Percentiles rank a stretch among this genome's conserved stretches.
phyloP scores from a whole-genome alignment of 2,113 vertebrate species.

The Lonchura striata region DNA sequence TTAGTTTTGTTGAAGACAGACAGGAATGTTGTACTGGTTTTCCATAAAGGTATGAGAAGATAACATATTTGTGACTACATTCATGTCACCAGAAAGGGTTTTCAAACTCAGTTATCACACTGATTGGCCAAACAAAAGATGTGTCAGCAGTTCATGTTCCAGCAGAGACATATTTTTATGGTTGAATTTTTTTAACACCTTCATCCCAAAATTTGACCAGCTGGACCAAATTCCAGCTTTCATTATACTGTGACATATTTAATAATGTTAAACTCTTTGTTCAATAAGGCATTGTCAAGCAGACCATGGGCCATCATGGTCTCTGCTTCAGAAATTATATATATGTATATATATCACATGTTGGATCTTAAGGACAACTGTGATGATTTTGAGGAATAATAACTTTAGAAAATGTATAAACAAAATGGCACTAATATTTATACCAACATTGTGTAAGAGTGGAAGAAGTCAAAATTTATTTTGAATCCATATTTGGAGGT shows the following conservation, averaged over 20 bases:
- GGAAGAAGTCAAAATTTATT: neutral
- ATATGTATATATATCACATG: neutral
- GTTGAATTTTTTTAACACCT: neutral
- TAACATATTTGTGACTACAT: neutral
- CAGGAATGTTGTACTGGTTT: conserved; percentile 26
- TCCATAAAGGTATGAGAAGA: conserved; percentile 14
- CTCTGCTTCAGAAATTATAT: neutral
- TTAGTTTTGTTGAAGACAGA: conserved; percentile 45
- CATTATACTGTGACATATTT: neutral
- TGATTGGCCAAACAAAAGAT: neutral
- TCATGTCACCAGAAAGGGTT: neutral
- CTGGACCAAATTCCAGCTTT: neutral
- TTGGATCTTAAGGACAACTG: neutral
- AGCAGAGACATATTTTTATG: neutral
- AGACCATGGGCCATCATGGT: too few species aligned
- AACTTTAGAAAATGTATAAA: neutral
- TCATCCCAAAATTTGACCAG: neutral
- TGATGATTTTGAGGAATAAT: neutral
- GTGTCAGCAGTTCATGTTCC: neutral
- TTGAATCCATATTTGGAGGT: neutral
- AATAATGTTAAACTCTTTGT: neutral
- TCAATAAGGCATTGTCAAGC: neutral
- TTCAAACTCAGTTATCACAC: neutral
- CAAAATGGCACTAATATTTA: neutral
- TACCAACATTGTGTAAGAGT: neutral